Evolutionary conservation across 2,113 vertebrate genomes (phyloP).

Genomic region (Epinephelus cyanopodus): DNA sequence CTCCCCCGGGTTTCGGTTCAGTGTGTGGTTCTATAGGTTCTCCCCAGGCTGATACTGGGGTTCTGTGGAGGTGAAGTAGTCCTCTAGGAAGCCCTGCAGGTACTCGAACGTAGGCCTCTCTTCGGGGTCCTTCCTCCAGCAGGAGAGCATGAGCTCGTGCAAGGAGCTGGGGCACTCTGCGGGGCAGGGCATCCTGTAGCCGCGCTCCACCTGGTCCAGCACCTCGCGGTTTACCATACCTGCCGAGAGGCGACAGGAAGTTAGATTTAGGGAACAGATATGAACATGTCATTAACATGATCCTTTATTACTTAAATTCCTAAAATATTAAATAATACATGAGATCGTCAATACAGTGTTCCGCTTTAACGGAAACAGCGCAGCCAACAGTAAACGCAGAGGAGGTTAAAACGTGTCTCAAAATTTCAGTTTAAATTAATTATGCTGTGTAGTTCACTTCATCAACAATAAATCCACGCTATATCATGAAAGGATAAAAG

Average conservation of each 20-base stretch:
- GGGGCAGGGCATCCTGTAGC: slow-evolving; percentile 97
- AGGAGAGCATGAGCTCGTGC: slow-evolving; percentile 97
- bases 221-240: slow-evolving; percentile 99
- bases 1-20: slow-evolving; percentile 35
- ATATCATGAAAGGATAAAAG: too few species aligned
- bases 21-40: slow-evolving; percentile 89
- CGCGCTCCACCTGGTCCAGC: slow-evolving; percentile 96
- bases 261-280: not conserved
- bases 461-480: too few species aligned
- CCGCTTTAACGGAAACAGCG: too few species aligned
- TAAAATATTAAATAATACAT: too few species aligned
- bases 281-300: too few species aligned
- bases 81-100: slow-evolving; percentile 97
- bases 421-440: too few species aligned
- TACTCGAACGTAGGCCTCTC: slow-evolving; percentile 98
- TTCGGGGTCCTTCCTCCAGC: slow-evolving; percentile 96
- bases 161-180: slow-evolving; percentile 94
- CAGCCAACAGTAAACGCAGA: too few species aligned
- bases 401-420: too few species aligned
- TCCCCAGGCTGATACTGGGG: slow-evolving; percentile 98
- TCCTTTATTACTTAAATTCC: too few species aligned
- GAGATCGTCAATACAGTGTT: too few species aligned
- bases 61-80: slow-evolving; percentile 99
- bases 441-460: too few species aligned
- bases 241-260: slow-evolving; percentile 56